Evolutionary conservation across 2,113 vertebrate genomes (phyloP).

Genomic region (Cyphomyrus plagiostoma): DNA sequence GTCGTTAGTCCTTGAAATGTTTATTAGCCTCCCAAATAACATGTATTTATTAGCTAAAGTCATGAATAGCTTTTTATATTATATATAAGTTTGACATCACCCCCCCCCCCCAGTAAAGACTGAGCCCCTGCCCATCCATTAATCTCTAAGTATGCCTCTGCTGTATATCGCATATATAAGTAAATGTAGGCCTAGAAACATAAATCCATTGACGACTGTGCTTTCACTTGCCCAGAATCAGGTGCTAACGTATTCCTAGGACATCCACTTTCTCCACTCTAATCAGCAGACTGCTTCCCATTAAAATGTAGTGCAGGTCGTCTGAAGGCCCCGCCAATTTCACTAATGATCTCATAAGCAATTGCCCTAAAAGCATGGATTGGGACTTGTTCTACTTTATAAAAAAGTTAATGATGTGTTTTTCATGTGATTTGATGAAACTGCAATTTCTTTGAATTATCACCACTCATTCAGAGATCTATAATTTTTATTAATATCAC

Average conservation of each 20-base stretch:
- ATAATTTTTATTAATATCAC: background rate
- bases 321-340: background rate
- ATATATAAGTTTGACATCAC: too few species aligned
- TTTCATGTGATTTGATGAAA: background rate
- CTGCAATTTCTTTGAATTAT: conserved; percentile 4
- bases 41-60: too few species aligned
- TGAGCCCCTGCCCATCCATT: too few species aligned
- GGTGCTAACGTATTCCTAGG: background rate
- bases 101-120: too few species aligned
- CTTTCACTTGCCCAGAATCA: background rate
- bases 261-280: background rate
- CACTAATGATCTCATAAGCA: conserved; percentile 1
- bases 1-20: too few species aligned
- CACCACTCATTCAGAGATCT: background rate
- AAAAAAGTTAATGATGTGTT: background rate
- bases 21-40: too few species aligned
- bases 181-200: background rate
- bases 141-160: too few species aligned
- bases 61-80: too few species aligned
- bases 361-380: conserved; percentile 13
- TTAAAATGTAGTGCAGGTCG: conserved; percentile 1
- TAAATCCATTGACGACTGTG: background rate
- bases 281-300: conserved; percentile 1
- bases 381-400: background rate
- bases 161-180: background rate